phyloP scores from a whole-genome alignment of 2,888 invertebrate genomes.

The Tyria jacobaeae region DNA sequence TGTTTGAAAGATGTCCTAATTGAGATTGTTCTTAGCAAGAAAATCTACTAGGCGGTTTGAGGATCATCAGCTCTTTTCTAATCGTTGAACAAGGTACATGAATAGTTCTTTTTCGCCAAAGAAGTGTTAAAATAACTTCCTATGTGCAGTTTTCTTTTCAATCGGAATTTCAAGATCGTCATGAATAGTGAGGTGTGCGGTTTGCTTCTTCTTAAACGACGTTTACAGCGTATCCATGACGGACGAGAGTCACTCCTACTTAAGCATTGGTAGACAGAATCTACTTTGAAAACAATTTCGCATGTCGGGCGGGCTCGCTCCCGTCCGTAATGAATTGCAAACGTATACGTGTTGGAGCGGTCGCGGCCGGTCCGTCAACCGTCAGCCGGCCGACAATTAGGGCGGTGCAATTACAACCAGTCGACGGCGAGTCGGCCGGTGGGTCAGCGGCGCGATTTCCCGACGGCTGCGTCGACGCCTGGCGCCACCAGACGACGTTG shows the following conservation, averaged over 20 bases:
- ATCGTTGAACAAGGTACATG: too few relatives aligned
- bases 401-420: constrained; percentile 81
- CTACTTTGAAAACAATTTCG: constrained; percentile 79
- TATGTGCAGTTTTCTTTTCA: constrained; percentile 13
- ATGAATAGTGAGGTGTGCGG: constrained; percentile 50
- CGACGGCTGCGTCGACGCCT: constrained; percentile 74
- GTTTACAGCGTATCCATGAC: constrained; percentile 69
- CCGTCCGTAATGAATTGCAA: constrained; percentile 76
- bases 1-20: too few relatives aligned
- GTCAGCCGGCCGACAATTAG: constrained; percentile 75
- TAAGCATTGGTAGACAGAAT: constrained; percentile 69
- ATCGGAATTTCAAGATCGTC: constrained; percentile 53
- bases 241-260: constrained; percentile 66
- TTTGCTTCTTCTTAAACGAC: constrained; percentile 69
- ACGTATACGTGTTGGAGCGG: constrained; percentile 64
- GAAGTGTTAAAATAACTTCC: background rate
- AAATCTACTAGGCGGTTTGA: too few relatives aligned
- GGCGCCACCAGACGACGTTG: constrained; percentile 78
- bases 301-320: constrained; percentile 66
- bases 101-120: too few relatives aligned
- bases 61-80: too few relatives aligned
- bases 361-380: constrained; percentile 66
- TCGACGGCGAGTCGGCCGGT: constrained; percentile 76
- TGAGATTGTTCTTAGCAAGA: too few relatives aligned
- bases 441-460: constrained; percentile 83